Base-by-base conservation (phyloP, 2,797 vertebrate genomes). In the Taenioides sp. region DNA sequence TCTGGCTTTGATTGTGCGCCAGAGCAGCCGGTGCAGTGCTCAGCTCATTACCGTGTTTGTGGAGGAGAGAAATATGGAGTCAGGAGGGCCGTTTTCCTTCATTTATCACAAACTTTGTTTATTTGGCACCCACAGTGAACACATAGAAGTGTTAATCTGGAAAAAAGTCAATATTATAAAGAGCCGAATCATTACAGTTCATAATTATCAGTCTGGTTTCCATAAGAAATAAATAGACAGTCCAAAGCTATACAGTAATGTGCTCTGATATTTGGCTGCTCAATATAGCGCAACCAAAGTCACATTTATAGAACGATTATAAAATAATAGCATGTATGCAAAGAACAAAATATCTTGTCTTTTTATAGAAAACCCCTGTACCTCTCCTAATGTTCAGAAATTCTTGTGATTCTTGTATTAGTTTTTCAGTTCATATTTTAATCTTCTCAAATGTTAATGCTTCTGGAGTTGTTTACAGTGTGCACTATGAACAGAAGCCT, bases 1-100 rank as follows among this genome's bases (percentile, higher is more conserved):
- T 94, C 90, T 89, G 89, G 81, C 88, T 87, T 91, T 93, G 92
- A 94, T 87, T 84, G 80, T 4, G 67, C 91, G 92, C 92, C 92
- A 93, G 81, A 82, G 74, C 73, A 88, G 91, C 85, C 81, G 62
- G 25, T 75, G 86, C 83, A 84, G 88, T 80, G 85, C 78, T 84
- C 18, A 76, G 87, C 78, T 88, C 80, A 78, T 85, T 84, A 84
- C 85, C 4, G 14, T 67, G 20, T 79, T 55, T 20, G 47, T 43
- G 23, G 74, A 57, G 4, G n/a, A 55, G 67, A 40, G 60, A 37
- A 59, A 28, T 34, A 50, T 37, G 43, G 37, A 3, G 28, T 7
- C 63, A 74, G 50, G 18, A 14, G 18, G 66, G 58, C 14, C 6
- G 47, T 47, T n/a, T 49, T 69, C 57, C 14, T 62, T 40, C 71